phyloP scores from a whole-genome alignment of 2,113 vertebrate species.

The Spheniscus mendiculus region DNA sequence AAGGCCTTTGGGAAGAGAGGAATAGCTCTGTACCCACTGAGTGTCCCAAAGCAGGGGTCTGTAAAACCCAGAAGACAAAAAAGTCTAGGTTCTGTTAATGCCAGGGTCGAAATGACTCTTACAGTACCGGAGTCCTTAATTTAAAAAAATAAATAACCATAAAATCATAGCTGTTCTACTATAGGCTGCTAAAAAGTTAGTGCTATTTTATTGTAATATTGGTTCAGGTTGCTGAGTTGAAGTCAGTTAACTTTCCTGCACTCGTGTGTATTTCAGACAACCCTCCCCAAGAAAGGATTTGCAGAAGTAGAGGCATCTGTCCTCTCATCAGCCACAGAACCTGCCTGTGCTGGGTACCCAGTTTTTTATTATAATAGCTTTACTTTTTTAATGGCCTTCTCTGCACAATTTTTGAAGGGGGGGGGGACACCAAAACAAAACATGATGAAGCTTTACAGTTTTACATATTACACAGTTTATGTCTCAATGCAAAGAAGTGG shows the following conservation, averaged over 20 bases:
- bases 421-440: background rate
- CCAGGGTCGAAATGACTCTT: background rate
- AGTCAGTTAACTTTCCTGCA: background rate
- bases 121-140: background rate
- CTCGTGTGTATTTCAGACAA: background rate
- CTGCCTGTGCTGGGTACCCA: background rate
- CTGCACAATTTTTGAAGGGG: background rate
- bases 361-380: background rate
- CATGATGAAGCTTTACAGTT: background rate
- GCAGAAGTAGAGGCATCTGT: background rate
- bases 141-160: background rate
- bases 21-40: background rate
- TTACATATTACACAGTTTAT: accelerated
- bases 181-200: background rate
- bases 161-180: background rate
- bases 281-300: background rate
- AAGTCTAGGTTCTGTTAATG: background rate
- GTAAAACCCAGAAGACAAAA: background rate
- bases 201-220: background rate
- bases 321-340: background rate
- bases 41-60: background rate
- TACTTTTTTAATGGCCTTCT: background rate
- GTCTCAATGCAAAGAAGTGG: background rate
- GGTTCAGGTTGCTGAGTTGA: background rate
- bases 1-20: background rate